Percentiles rank a stretch among this genome's conserved stretches.
Evolutionary conservation across 1,140 invertebrate species (phyloP).

Genomic region (Thereuonema tuberculata): DNA sequence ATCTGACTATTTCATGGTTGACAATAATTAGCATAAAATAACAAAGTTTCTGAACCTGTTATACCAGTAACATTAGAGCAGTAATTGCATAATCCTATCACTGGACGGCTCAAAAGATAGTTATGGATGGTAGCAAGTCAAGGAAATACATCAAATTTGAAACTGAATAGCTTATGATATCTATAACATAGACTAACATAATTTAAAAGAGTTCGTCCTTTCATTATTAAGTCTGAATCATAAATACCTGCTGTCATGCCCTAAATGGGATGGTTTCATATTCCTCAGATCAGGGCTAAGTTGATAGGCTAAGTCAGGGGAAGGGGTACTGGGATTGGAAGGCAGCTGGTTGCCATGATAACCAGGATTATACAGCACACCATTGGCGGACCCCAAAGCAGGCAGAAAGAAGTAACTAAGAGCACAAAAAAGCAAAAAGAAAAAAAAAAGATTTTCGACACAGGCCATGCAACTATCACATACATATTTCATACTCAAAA

Average conservation of each 20-base stretch:
- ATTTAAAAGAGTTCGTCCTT: no score
- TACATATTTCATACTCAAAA: background rate
- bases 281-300: constrained; percentile 3
- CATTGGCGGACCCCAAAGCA: constrained; percentile 3
- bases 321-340: constrained; percentile 7
- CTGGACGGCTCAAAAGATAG: no score
- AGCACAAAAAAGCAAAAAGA: constrained; percentile 16
- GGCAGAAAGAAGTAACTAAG: constrained; percentile 9
- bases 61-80: no score
- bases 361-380: constrained; percentile 4
- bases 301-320: constrained; percentile 5
- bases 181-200: no score
- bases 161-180: no score
- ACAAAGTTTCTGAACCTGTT: no score
- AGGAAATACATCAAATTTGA: no score
- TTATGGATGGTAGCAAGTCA: no score
- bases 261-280: background rate
- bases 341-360: constrained; percentile 6
- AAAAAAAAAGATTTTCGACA: constrained; percentile 42
- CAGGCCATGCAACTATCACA: constrained; percentile 42
- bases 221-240: no score
- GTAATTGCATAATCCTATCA: no score
- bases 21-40: no score
- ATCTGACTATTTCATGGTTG: no score
- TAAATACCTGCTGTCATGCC: constrained; percentile 1